Conservation (phyloP, 2,113 vertebrate species). For the Stigmatopora argus region DNA sequence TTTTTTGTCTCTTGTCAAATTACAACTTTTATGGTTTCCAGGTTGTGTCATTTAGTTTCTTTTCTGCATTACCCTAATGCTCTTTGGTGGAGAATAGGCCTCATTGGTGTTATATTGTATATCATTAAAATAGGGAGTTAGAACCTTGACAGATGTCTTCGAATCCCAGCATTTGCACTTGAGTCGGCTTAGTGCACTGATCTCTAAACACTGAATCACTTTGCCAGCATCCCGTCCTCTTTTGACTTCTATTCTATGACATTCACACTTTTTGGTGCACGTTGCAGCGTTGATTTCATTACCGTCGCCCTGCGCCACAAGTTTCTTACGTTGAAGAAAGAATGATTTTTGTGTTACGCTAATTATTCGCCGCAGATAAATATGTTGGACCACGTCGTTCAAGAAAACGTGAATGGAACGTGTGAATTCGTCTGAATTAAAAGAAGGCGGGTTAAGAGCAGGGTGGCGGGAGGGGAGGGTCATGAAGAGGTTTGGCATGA, state of each 20-base stretch:
- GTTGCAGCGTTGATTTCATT: neutral
- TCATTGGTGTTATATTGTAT: neutral
- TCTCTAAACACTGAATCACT: slow-evolving; percentile 19
- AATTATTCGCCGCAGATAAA: slow-evolving; percentile 26
- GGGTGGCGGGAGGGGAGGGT: slow-evolving; percentile 36
- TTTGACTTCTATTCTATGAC: slow-evolving; percentile 21
- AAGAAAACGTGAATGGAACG: slow-evolving; percentile 34
- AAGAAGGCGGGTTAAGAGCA: slow-evolving; percentile 26
- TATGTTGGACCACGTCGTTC: slow-evolving; percentile 20
- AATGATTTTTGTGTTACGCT: slow-evolving; percentile 2
- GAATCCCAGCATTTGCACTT: slow-evolving; percentile 25
- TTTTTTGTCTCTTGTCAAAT: neutral
- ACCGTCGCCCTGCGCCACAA: neutral
- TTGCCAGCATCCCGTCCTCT: slow-evolving; percentile 6
- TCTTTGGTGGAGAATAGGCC: neutral
- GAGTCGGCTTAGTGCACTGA: slow-evolving; percentile 18
- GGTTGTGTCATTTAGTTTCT: neutral
- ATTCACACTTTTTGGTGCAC: slow-evolving; percentile 16
- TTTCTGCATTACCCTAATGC: neutral
- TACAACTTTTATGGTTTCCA: neutral
- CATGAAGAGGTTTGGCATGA: slow-evolving; percentile 49
- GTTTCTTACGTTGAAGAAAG: neutral
- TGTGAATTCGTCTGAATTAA: slow-evolving; percentile 58
- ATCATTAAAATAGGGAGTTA: slow-evolving; percentile 17
- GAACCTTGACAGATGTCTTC: slow-evolving; percentile 31